Base-by-base conservation (phyloP, 2,797 vertebrate species). In the Coregonus ussuriensis region DNA sequence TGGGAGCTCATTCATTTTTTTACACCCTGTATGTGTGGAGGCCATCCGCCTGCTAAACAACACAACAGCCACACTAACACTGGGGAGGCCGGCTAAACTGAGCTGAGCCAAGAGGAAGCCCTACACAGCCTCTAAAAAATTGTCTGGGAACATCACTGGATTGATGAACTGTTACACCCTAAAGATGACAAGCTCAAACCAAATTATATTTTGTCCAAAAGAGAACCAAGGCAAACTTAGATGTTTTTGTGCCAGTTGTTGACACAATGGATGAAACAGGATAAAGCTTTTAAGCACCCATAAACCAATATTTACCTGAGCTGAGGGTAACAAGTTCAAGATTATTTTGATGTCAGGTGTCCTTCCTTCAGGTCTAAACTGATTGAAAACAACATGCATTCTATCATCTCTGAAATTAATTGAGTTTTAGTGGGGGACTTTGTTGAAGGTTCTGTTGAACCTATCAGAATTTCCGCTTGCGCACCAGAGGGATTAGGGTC, bases 381-480 rank as follows among this genome's bases (percentile, higher is more conserved):
- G 77, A 86, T 78, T 65, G 35, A 82, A 88, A 86, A 83, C 85
- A 88, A 37, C 66, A 81, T 73, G 88, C 86, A 85, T 81, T 35
- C 56, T 35, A 63, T 71, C 70, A 52, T 72, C 51, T 51, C 82
- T 47, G 25, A 83, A 82, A 83, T 83, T 85, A 85, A 82, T 67
- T 75, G 88, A 82, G 81, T 65, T 91, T 90, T 81, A 84, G 82
- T 84, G 78, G 74, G 37, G 88, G 89, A 91, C 74, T 91, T 93
- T 89, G 77, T 87, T 87, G 82, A 68, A 72, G 80, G 77, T 84
- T 87, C 81, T 86, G 81, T 88, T 85, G 79, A 89, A 88, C 85
- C 75, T 81, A 83, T 86, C 83, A 89, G 89, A 89, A 82, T 92
- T 93, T 94, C 91, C 82, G 84, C 83, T 93, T 82, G 76, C 79